Evolutionary conservation across 2,888 invertebrate genomes (phyloP), one percentile per base, ranked within the genome.

Genomic region (Dynastes grantii): DNA sequence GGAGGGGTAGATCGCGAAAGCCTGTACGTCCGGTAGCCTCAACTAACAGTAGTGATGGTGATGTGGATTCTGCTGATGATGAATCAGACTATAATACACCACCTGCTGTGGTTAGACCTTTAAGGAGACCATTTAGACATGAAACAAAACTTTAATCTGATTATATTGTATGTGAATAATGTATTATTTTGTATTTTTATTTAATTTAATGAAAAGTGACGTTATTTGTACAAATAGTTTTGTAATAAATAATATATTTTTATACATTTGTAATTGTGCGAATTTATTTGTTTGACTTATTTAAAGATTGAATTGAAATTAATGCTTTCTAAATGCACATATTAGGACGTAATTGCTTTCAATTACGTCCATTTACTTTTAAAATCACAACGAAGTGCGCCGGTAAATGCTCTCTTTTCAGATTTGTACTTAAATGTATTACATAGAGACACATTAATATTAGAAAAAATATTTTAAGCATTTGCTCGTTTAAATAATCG

Each of bases 31-130:
- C 94, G 84, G 91, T 95, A 29, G 93, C 94, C 9, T 95, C 95
- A 83, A 96, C 95, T 53, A 96, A 96, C 85, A 96, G 96, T 84
- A 96, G 96, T 83, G 96, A 96, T 85, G 96, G 96, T 78, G 96
- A 96, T 87, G 96, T 96, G 5, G 96, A 96, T 89, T 95, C 95
- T 79, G 93, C 92, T 70, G 95, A 93, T 81, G 95, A 96, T 79
- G 88, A 87, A 78, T 88, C 87, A 8, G 88, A 88, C 80, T 87
- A 87, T 79, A 88, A 89, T 83, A 86, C 87, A n/a, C 87, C 87
- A 22, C 87, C 88, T 8, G 85, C 87, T 45, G 85, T 86, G 80
- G 88, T 87, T 78, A 87, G 88, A 83, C 89, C 87, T 78, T 83
- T 89, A 80, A 83, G 89, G 79, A 89, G 88, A 77, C 88, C 89